These are phyloP conservation scores for Mirza zaza DNA, from an alignment of 2,113 vertebrate genomes.

Conservation along the genomic window DNA sequence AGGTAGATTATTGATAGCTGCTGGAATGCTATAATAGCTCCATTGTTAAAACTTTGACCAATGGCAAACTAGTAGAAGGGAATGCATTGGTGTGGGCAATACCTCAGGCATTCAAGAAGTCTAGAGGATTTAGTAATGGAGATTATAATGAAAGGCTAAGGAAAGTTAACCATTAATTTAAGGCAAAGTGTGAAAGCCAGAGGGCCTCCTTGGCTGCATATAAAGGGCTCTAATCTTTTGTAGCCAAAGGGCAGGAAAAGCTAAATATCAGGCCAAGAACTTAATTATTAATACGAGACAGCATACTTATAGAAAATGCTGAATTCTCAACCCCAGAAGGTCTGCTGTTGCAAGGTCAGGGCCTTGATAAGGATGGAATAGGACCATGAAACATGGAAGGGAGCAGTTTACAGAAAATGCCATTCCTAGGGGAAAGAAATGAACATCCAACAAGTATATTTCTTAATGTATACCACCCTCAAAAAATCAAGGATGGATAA, in stretches of 20 bases:
- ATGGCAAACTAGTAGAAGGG: background rate
- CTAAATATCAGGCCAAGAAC: background rate
- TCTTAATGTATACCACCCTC: background rate
- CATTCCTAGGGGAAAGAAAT: background rate
- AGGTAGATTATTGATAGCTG: background rate
- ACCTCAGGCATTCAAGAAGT: background rate
- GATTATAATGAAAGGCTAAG: constrained; percentile 26
- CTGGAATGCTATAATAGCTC: background rate
- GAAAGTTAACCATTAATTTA: background rate
- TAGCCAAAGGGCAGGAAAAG: background rate
- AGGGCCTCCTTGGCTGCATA: background rate
- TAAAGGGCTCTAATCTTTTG: background rate
- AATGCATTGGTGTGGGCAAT: background rate
- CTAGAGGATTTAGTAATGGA: background rate
- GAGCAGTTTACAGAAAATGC: background rate
- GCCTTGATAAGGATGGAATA: background rate
- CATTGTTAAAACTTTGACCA: background rate
- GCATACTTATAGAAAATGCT: background rate
- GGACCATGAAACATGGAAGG: background rate
- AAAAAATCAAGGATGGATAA: background rate
- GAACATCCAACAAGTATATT: background rate
- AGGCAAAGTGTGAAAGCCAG: background rate
- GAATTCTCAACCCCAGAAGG: background rate
- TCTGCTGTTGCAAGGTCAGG: background rate
- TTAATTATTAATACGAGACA: background rate